These are phyloP conservation scores for Pseudotriccus pelzelni DNA, from an alignment of 2,797 vertebrate genomes.

Conservation along the genomic window DNA sequence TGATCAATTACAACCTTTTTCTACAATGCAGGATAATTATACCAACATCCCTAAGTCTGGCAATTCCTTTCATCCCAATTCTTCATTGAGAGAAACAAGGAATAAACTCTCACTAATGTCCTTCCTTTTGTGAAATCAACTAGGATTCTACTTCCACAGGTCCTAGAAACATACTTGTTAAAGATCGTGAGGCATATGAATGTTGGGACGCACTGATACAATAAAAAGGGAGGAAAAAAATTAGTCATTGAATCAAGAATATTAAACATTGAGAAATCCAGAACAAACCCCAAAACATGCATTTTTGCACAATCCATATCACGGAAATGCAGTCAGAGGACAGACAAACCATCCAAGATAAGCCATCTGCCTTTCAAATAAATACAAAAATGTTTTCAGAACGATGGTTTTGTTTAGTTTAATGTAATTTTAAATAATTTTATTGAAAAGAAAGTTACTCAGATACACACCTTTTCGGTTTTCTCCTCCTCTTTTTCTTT, in stretches of 20 bases:
- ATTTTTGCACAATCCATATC: background rate
- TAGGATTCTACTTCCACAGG: background rate
- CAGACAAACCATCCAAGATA: background rate
- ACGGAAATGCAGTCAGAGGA: background rate
- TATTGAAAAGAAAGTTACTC: background rate
- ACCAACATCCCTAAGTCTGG: background rate
- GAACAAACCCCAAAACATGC: background rate
- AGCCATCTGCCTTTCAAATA: background rate
- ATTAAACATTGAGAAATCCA: background rate
- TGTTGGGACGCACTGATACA: background rate
- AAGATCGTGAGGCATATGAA: background rate
- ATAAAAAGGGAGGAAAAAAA: background rate
- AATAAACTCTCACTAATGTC: background rate
- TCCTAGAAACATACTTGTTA: background rate
- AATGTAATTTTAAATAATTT: background rate
- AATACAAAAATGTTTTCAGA: background rate
- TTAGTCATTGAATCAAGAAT: background rate
- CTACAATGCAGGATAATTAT: background rate
- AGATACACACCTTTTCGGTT: slow-evolving; percentile 86
- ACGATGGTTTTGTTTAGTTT: background rate
- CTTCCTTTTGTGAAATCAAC: background rate
- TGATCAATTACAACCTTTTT: background rate
- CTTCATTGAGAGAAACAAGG: background rate
- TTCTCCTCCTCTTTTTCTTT: slow-evolving; percentile 98
- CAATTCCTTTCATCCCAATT: background rate